Percentiles rank a stretch among this genome's conserved stretches.
Evolutionary conservation across 2,797 vertebrate species (phyloP).

Genomic region (Tadarida brasiliensis): DNA sequence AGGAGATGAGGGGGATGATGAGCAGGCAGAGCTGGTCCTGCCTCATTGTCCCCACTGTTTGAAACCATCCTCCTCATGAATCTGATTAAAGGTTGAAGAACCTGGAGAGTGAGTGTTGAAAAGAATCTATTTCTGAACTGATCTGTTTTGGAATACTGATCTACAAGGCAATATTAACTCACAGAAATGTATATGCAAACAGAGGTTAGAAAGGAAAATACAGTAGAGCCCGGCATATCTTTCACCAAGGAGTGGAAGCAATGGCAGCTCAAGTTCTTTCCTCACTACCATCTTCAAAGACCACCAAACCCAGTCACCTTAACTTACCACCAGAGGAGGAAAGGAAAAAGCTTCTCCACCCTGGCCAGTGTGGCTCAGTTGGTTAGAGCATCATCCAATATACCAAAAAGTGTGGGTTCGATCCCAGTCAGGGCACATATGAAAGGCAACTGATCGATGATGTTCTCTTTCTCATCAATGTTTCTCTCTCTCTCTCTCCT

Average conservation of each 20-base stretch:
- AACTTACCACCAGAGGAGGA: neutral
- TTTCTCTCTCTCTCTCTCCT: neutral
- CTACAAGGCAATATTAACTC: neutral
- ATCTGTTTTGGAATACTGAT: constrained; percentile 4
- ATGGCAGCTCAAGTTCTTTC: neutral
- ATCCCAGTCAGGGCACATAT: neutral
- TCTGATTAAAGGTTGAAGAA: constrained; percentile 29
- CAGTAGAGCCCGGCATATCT: neutral
- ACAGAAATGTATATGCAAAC: constrained; percentile 1
- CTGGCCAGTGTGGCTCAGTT: neutral
- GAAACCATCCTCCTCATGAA: neutral
- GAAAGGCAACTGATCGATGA: neutral
- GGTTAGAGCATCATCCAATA: neutral
- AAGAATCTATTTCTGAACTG: constrained; percentile 43
- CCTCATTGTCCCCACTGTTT: neutral
- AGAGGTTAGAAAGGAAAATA: constrained; percentile 34
- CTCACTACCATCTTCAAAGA: constrained; percentile 6
- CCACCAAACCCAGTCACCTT: neutral
- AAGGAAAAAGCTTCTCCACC: constrained; percentile 8
- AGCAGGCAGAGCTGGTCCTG: neutral
- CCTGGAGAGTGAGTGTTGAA: neutral
- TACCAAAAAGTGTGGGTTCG: neutral
- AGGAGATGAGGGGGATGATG: neutral
- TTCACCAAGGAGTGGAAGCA: neutral
- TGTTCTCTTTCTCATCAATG: no score